Base-by-base conservation (phyloP, 2,113 vertebrate genomes). In the Periophthalmodon schlosseri region DNA sequence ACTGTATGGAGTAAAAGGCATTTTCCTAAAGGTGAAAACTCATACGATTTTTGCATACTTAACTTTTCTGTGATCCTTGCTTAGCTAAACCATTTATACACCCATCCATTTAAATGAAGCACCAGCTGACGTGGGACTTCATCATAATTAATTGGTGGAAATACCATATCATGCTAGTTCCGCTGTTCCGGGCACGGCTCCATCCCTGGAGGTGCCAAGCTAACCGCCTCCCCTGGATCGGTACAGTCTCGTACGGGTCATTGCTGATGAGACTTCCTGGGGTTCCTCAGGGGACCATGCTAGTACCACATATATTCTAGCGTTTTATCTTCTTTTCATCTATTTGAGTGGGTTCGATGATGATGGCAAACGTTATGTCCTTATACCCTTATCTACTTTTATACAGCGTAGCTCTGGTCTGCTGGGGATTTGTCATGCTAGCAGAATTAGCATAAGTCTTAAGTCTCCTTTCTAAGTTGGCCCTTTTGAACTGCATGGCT, bases 221-320 rank as follows among this genome's bases (percentile, higher is more conserved):
- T 78, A 77, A 81, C 68, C 23, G 77, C 76, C 84, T 88, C 82
- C 72, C 21, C 13, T 73, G 80, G 84, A 87, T 73, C 69, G 75
- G 76, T 69, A 63, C 78, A 86, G 78, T 75, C 61, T 50, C 46
- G 68, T 81, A 83, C 28, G 81, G 86, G 84, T 85, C 89, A 86
- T 63, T 76, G 87, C 89, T 92, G 90, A 91, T 86, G 88, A 79
- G 74, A 79, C 84, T 87, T 88, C 76, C 76, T 66, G 70, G 72
- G 79, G 82, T 81, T 88, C 84, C 84, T 86, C 73, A 28, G 88
- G 84, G 84, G 65, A 69, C 21, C 57, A 2, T 18, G 8, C 70
- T 63, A n/a, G 78, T 8, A 3, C 50, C 79, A 58, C 73, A 76
- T 67, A 78, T n/a, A 52, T 23, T 52, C 6, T 52, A 68, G 4